A percentile compares a stretch with the other conserved stretches of the same genome.
phyloP scores from a whole-genome alignment of 1,140 invertebrate genomes.

The Brachionus rubens region DNA sequence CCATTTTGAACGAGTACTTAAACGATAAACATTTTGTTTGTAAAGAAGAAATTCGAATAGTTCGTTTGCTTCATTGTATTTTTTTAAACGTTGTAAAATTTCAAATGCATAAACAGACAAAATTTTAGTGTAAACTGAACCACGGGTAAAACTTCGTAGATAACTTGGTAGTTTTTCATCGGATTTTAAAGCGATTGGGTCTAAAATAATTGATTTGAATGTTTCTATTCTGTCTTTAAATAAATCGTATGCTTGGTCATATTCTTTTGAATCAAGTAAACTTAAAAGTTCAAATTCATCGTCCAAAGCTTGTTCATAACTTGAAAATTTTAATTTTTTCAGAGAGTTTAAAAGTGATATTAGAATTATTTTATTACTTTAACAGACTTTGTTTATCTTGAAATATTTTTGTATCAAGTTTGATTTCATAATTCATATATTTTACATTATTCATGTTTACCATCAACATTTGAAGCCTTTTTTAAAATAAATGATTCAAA shows the following conservation, averaged over 20 bases:
- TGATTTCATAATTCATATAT: conserved; percentile 61
- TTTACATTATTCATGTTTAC: conserved; percentile 62
- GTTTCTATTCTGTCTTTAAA: conserved; percentile 46
- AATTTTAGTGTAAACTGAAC: conserved; percentile 58
- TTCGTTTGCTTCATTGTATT: conserved; percentile 61
- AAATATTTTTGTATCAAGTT: conserved; percentile 59
- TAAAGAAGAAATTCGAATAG: conserved; percentile 59
- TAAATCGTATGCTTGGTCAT: conserved; percentile 51
- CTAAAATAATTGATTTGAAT: neutral
- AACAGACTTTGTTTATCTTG: conserved; percentile 51
- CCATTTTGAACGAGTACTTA: conserved; percentile 62
- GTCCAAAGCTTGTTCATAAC: conserved; percentile 53
- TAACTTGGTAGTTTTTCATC: conserved; percentile 59
- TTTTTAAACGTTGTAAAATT: conserved; percentile 60
- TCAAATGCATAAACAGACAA: conserved; percentile 60
- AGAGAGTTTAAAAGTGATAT: neutral
- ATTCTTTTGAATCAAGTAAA: conserved; percentile 53
- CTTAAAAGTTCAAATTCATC: conserved; percentile 52
- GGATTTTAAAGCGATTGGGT: conserved; percentile 49
- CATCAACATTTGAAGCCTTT: conserved; percentile 61
- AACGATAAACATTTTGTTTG: conserved; percentile 58
- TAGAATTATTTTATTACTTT: conserved; percentile 36
- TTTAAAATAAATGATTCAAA: neutral
- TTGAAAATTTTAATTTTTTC: neutral
- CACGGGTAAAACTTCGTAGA: conserved; percentile 61